Evolutionary conservation across 2,888 invertebrate genomes (phyloP).

Genomic region (Stenolophus ochropezus): DNA sequence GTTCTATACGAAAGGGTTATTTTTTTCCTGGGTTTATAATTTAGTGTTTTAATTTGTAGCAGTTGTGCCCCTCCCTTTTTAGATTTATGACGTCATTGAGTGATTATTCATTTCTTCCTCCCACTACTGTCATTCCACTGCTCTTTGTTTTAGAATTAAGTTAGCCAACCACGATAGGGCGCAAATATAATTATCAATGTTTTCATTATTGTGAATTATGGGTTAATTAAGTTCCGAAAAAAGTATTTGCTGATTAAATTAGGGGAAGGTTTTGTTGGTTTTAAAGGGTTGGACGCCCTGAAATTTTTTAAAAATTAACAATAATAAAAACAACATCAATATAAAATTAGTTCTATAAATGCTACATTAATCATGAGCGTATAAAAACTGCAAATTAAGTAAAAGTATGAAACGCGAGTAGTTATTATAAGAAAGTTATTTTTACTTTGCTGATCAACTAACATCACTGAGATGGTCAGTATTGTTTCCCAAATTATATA

Average conservation of each 20-base stretch:
- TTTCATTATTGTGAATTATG: background rate
- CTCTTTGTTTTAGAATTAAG: conserved; percentile 25
- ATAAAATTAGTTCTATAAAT: too few relatives aligned
- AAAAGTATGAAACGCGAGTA: too few relatives aligned
- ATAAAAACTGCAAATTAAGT: too few relatives aligned
- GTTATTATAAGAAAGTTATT: too few relatives aligned
- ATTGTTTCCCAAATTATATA: too few relatives aligned
- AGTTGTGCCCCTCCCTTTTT: background rate
- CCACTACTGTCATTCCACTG: background rate
- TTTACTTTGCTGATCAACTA: too few relatives aligned
- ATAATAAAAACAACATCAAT: too few relatives aligned
- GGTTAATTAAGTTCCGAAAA: background rate
- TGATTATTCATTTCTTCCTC: conserved; percentile 38
- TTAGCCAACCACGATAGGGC: conserved; percentile 8
- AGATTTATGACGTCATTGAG: conserved; percentile 6
- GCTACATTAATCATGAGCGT: too few relatives aligned
- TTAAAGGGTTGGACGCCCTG: background rate
- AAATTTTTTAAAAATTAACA: background rate
- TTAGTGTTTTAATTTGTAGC: conserved; percentile 55
- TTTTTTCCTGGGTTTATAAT: conserved; percentile 50
- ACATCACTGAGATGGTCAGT: too few relatives aligned
- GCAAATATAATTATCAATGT: background rate
- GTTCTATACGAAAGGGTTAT: conserved; percentile 28
- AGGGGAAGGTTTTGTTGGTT: background rate
- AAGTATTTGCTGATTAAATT: background rate